Evolutionary conservation across 2,113 vertebrate species (phyloP).

Genomic region (Tursiops truncatus): DNA sequence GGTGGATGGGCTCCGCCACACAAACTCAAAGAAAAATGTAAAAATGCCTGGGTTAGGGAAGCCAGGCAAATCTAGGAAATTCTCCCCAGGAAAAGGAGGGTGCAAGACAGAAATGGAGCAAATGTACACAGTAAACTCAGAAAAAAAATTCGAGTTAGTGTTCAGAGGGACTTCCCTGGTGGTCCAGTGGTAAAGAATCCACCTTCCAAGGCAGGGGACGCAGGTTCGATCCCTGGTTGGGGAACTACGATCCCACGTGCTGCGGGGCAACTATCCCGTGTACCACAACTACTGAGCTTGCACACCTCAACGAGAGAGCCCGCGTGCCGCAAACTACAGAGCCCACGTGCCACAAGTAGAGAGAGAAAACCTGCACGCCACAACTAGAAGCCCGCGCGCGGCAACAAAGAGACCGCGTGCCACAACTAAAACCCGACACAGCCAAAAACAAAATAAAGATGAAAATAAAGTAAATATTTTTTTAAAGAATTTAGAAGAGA

Average conservation of each 20-base stretch:
- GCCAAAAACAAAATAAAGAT: background rate
- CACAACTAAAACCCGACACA: background rate
- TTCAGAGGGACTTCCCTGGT: background rate
- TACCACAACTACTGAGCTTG: too few relatives aligned
- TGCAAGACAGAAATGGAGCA: background rate
- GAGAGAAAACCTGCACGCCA: background rate
- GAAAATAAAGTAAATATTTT: too few relatives aligned
- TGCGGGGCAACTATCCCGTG: rapidly evolving
- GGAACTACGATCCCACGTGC: background rate
- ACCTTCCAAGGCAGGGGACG: background rate
- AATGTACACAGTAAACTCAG: background rate
- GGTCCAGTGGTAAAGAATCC: background rate
- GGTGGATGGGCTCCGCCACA: background rate
- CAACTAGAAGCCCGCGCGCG: rapidly evolving
- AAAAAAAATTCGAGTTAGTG: background rate
- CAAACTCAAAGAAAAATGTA: background rate
- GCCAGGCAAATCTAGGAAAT: background rate
- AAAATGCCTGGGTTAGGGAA: background rate
- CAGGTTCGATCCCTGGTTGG: background rate
- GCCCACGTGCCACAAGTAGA: background rate
- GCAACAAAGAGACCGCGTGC: background rate
- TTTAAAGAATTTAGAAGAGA: background rate
- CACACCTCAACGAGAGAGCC: too few relatives aligned
- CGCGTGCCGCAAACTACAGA: background rate
- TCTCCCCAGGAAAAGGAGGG: background rate